Conservation (phyloP, 2,888 invertebrate species). For the Dinocampus coccinellae region DNA sequence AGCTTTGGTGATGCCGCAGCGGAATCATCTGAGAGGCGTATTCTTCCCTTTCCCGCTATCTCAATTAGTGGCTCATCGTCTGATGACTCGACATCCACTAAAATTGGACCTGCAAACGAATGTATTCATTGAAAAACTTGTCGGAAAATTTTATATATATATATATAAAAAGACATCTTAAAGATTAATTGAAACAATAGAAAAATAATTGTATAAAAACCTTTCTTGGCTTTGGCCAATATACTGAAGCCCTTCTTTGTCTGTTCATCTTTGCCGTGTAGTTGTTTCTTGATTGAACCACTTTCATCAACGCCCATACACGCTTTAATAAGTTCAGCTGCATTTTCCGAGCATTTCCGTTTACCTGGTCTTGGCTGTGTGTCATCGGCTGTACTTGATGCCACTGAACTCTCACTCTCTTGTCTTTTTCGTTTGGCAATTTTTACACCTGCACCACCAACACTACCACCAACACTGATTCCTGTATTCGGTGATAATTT, state of each 20-base stretch:
- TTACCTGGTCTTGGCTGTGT: constrained; percentile 71
- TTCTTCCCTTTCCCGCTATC: constrained; percentile 77
- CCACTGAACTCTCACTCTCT: constrained; percentile 84
- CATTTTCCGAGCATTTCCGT: constrained; percentile 76
- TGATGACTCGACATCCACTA: constrained; percentile 80
- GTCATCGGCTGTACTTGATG: constrained; percentile 76
- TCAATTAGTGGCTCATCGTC: constrained; percentile 87
- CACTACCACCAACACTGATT: constrained; percentile 7
- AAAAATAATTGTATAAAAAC: constrained; percentile 52
- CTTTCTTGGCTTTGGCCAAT: constrained; percentile 66
- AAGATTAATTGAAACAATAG: neutral
- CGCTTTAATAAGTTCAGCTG: constrained; percentile 74
- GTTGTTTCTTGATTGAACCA: constrained; percentile 68
- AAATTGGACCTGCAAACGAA: constrained; percentile 64
- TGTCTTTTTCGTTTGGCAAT: constrained; percentile 80
- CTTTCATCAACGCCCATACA: constrained; percentile 71
- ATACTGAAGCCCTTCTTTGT: constrained; percentile 67
- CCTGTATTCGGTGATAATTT: constrained; percentile 52
- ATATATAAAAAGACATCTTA: constrained; percentile 5
- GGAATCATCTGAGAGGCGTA: constrained; percentile 62
- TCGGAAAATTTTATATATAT: neutral
- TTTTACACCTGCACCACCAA: constrained; percentile 47
- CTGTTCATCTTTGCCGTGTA: constrained; percentile 66
- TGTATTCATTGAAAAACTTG: neutral
- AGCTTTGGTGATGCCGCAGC: constrained; percentile 65